Evolutionary conservation across 2,113 vertebrate species (phyloP), one percentile per base, ranked within the genome.

Genomic region (Columba janthina): DNA sequence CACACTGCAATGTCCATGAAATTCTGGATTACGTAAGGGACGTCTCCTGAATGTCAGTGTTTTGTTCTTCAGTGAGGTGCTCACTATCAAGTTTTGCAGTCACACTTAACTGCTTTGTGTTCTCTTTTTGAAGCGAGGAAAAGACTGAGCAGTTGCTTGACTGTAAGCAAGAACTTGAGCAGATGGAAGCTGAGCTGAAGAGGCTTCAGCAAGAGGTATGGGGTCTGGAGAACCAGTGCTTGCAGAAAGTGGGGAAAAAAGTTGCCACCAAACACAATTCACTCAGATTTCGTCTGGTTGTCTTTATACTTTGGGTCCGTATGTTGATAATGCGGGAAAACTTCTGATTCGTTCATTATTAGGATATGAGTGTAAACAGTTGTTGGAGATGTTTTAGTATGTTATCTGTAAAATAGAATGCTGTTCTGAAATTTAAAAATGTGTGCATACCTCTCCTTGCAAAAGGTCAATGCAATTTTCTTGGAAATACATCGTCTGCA

Each of bases 61-160:
- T 65, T 62, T 67, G 4, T 76, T 88, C 16, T 76, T 57, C 74
- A 21, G 31, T 2, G 7, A 38, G 48, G 15, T 31, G 28, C 25
- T 40, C 14, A 19, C 69, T 32, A 19, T 2, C 10, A 51, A 19
- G 15, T 88, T 91, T 50, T 11, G 4, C 34, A 54, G 53, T 34
- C 16, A 3, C 28, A 6, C 62, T 87, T 73, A 74, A 86, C 62
- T 94, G 48, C 46, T 77, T 94, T 88, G 56, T 93, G 19, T 86
- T 71, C 88, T 88, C 22, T 85, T 24, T 81, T 95, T 73, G 78
- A 89, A 99, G 99, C 74, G 99, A 99, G 96, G 99, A 99, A 96
- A 99, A 99, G 97, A 99, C 99, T 34, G 99, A 99, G 96, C 99
- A 99, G 90, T 98, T 99, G 62, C 88, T 99, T 97, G 99, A 99